Base-by-base conservation (phyloP, 2,888 invertebrate genomes). In the Cephonodes hylas region DNA sequence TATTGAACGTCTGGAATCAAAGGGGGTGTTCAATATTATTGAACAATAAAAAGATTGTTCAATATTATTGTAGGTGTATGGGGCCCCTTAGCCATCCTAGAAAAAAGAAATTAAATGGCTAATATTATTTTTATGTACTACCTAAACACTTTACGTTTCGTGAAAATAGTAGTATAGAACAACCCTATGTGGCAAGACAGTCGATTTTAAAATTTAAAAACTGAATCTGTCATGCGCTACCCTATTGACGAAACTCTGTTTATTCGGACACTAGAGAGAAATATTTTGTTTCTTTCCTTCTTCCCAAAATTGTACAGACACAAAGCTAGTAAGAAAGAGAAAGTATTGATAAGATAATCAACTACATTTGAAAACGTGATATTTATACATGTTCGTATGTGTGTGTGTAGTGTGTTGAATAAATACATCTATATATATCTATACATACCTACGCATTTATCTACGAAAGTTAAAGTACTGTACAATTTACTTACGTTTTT, bases 401-500 rank as follows among this genome's bases (percentile, higher is more conserved):
- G 74, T 75, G 68, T 71, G 66, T 65, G 63, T 71, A 38, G 63
- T 69, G 53, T 53, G 53, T 53, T 53, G 68, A 69, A 71, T 68
- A 67, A 71, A 75, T 70, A 72, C 74, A 75, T 61, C 64, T 70
- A 70, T 69, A 69, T 72, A 67, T 75, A 70, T 68, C 74, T 72
- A 73, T 77, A 76, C 75, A 66, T 70, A 74, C 73, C 72, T 70
- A 62, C 60, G 57, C 53, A 59, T 25, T 61, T 83, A 77, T 71
- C 77, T 77, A 70, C 70, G 76, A 74, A 76, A 71, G 76, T 79
- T 75, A 74, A 73, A 68, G 67, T 69, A 69, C 72, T 71, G 70
- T 70, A 66, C 66, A 70, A 73, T 73, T 77, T 78, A 73, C 79
- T 82, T 78, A 75, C 25, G 78, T 73, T 86, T 77, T 84, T 81